phyloP scores from a whole-genome alignment of 2,113 vertebrate species.

The Pelvicachromis taeniatus region DNA sequence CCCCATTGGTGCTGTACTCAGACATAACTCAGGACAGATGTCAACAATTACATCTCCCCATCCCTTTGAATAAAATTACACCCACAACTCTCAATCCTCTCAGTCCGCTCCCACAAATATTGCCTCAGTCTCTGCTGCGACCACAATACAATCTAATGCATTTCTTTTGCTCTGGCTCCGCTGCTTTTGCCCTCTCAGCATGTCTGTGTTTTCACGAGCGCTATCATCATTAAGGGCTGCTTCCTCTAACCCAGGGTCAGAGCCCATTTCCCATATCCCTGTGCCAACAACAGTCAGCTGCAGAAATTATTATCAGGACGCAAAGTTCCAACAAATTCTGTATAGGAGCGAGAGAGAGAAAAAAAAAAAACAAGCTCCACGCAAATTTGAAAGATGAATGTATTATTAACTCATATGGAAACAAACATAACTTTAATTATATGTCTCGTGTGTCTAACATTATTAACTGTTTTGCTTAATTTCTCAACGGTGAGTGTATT shows the following conservation, averaged over 20 bases:
- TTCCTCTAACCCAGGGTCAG: constrained; percentile 60
- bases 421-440: background rate
- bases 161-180: constrained; percentile 33
- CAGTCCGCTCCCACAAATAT: constrained; percentile 23
- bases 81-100: constrained; percentile 11
- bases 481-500: background rate
- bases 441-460: background rate
- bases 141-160: constrained; percentile 60
- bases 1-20: background rate
- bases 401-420: background rate
- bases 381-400: background rate
- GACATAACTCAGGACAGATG: constrained; percentile 64
- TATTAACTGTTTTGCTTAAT: background rate
- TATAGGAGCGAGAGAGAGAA: background rate
- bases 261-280: constrained; percentile 8
- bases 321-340: background rate
- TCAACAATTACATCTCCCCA: constrained; percentile 55
- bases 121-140: constrained; percentile 37
- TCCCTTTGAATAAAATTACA: constrained; percentile 18
- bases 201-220: constrained; percentile 47
- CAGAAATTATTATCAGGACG: background rate
- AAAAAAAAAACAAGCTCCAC: background rate
- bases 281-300: background rate
- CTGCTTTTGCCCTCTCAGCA: constrained; percentile 67
- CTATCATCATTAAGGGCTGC: constrained; percentile 50